Evolutionary conservation across 2,888 invertebrate genomes (phyloP).

Genomic region (Bellardia pandia): DNA sequence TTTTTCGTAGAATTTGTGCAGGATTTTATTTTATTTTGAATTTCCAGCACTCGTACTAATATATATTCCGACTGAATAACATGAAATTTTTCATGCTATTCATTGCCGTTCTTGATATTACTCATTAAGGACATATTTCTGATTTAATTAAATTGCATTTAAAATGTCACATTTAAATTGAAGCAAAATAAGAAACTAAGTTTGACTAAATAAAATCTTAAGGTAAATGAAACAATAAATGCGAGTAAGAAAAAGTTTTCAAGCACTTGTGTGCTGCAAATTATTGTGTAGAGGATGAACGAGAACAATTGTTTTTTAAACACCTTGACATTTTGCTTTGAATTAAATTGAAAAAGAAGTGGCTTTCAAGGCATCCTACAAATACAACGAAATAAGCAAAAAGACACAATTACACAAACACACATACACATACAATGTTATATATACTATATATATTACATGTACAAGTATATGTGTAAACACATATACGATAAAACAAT

Average conservation of each 20-base stretch:
- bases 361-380: constrained; percentile 56
- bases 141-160: constrained; percentile 16
- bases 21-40: no score
- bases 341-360: constrained; percentile 61
- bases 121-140: background rate
- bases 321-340: constrained; percentile 67
- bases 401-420: background rate
- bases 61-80: no score
- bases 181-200: background rate
- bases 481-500: no score
- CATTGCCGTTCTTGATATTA: no score
- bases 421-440: background rate
- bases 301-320: constrained; percentile 36
- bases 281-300: constrained; percentile 9
- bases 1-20: no score
- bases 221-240: constrained; percentile 13
- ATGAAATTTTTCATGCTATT: no score
- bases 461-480: background rate
- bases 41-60: no score
- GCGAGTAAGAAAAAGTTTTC: constrained; percentile 28
- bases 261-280: constrained; percentile 35
- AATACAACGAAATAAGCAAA: constrained; percentile 22
- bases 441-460: background rate
- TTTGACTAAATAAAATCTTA: constrained; percentile 19
- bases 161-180: constrained; percentile 9